These are phyloP conservation scores for Dicrurus megarhynchus DNA, from an alignment of 2,113 vertebrate genomes.

Conservation along the genomic window DNA sequence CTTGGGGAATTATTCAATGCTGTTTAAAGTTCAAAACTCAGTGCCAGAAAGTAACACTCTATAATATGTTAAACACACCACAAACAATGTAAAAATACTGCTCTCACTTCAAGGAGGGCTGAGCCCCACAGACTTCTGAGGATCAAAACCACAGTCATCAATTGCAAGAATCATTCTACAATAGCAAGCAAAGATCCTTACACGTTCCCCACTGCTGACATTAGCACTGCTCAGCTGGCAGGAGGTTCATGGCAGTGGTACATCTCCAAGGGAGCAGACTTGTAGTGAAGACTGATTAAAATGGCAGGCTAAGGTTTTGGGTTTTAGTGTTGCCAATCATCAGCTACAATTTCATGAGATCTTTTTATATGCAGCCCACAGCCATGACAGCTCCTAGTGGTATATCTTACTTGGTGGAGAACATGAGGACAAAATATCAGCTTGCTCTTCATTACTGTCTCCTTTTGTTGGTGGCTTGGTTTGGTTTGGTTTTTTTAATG, in stretches of 20 bases:
- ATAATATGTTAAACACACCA: background rate
- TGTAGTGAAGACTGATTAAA: background rate
- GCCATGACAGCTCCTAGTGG: background rate
- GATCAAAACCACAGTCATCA: background rate
- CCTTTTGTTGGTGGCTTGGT: background rate
- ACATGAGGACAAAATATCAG: background rate
- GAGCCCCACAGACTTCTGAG: background rate
- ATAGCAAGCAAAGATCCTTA: background rate
- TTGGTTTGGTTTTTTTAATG: background rate
- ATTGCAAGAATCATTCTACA: background rate
- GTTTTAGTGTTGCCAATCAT: background rate
- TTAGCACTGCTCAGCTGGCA: background rate
- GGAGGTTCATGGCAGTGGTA: background rate
- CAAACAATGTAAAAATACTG: background rate
- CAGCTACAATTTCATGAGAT: background rate
- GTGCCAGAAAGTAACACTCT: background rate
- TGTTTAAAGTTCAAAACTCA: conserved; percentile 4
- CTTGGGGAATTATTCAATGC: conserved; percentile 20
- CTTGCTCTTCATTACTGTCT: background rate
- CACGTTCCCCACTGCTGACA: background rate
- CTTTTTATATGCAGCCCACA: background rate
- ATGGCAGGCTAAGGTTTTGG: background rate
- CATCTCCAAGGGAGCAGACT: background rate
- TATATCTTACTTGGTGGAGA: background rate
- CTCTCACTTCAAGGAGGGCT: conserved; percentile 1